Conservation (phyloP, 2,888 invertebrate genomes). For the Coelogynopora nodosa region DNA sequence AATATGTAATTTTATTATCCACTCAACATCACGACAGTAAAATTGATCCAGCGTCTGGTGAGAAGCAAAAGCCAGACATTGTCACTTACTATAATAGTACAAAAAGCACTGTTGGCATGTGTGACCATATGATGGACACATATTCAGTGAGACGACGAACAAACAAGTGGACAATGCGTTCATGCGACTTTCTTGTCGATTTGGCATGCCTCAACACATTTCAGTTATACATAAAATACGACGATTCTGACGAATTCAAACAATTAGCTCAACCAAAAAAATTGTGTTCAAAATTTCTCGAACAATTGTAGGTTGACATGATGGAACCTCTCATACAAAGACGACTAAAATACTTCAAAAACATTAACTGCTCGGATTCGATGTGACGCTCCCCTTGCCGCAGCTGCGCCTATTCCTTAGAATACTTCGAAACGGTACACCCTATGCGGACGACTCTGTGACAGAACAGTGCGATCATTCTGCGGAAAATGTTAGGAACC, state of each 20-base stretch:
- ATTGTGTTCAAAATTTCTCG: too few relatives aligned
- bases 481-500: neutral
- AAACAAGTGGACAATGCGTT: neutral
- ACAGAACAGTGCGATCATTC: constrained; percentile 3
- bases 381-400: constrained; percentile 24
- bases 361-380: neutral
- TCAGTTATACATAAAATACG: neutral
- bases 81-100: neutral
- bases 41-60: neutral
- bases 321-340: constrained; percentile 15
- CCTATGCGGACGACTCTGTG: neutral
- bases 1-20: neutral
- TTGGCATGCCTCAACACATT: neutral
- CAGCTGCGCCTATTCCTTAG: constrained; percentile 6
- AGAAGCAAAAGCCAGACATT: neutral
- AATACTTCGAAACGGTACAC: neutral
- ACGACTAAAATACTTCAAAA: neutral
- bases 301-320: constrained; percentile 3
- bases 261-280: neutral
- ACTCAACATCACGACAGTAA: too few relatives aligned
- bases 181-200: neutral
- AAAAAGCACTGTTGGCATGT: too few relatives aligned
- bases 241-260: neutral
- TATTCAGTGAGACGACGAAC: too few relatives aligned
- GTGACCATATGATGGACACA: too few relatives aligned